Conservation (phyloP, 2,888 invertebrate genomes). For the Gryllus longicercus region DNA sequence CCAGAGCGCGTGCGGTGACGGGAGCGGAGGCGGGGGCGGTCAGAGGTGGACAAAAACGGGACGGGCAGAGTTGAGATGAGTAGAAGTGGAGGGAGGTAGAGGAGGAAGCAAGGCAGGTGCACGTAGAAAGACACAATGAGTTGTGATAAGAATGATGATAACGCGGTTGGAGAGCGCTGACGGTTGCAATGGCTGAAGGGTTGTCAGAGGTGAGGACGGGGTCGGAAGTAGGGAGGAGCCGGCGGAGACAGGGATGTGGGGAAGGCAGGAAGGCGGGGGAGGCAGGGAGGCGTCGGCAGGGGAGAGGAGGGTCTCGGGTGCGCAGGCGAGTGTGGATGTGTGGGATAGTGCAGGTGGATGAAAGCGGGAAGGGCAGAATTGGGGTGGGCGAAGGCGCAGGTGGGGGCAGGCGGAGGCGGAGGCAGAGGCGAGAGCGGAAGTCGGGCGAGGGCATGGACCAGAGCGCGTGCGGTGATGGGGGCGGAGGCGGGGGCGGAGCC, state of each 20-base stretch:
- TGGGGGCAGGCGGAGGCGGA: too few species aligned
- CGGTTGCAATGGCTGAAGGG: background rate
- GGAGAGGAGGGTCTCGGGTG: background rate
- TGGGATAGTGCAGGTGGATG: too few species aligned
- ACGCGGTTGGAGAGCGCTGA: background rate
- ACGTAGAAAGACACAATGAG: background rate
- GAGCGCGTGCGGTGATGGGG: too few species aligned
- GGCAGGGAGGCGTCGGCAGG: background rate
- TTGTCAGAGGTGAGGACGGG: background rate
- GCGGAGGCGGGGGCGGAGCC: background rate
- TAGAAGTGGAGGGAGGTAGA: background rate
- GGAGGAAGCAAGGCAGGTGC: background rate
- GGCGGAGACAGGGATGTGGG: background rate
- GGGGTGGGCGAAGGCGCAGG: too few species aligned
- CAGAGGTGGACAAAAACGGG: background rate
- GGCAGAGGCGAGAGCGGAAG: too few species aligned
- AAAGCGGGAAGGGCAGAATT: too few species aligned
- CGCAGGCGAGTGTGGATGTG: too few species aligned
- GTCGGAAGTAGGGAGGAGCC: background rate
- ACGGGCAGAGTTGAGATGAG: background rate
- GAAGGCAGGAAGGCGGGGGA: background rate
- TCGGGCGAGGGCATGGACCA: too few species aligned
- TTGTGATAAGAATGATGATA: accelerated
- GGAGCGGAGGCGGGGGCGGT: background rate
- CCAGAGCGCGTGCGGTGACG: background rate